phyloP scores from a whole-genome alignment of 2,888 invertebrate species.

The Lithophane leautieri region DNA sequence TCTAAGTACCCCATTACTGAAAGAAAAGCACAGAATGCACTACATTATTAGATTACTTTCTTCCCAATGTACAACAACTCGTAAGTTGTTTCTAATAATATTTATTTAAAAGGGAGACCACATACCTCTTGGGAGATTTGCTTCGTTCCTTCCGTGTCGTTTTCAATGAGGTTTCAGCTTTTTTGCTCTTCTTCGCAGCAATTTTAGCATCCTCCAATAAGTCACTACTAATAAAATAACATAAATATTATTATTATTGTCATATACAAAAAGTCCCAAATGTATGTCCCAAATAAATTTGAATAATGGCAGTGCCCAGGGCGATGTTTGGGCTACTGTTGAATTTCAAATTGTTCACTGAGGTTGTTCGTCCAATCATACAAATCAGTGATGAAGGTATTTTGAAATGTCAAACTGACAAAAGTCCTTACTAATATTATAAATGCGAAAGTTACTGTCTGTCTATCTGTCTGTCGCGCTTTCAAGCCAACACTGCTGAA shows the following conservation, averaged over 20 bases:
- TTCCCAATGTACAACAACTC: not conserved
- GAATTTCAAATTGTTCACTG: not conserved
- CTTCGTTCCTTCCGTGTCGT: constrained; percentile 76
- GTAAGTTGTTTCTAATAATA: not conserved
- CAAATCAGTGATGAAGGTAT: not conserved
- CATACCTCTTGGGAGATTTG: constrained; percentile 79
- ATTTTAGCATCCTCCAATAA: constrained; percentile 77
- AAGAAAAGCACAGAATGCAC: not conserved
- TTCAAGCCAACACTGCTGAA: no score
- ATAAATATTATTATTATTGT: not conserved
- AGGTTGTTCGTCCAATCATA: not conserved
- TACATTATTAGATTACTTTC: not conserved
- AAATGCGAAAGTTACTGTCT: no score
- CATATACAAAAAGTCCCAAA: not conserved
- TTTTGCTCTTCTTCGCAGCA: constrained; percentile 74
- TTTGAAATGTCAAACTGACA: not conserved
- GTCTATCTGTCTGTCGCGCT: no score
- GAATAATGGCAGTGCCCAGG: not conserved
- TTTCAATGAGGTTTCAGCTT: constrained; percentile 74
- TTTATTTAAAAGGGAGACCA: not conserved
- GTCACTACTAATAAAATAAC: constrained; percentile 43
- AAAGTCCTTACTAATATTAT: no score
- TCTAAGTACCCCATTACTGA: not conserved
- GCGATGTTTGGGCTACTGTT: not conserved
- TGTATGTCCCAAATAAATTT: not conserved